Conservation (phyloP, 2,888 invertebrate genomes). For the Tetragonula carbonaria region DNA sequence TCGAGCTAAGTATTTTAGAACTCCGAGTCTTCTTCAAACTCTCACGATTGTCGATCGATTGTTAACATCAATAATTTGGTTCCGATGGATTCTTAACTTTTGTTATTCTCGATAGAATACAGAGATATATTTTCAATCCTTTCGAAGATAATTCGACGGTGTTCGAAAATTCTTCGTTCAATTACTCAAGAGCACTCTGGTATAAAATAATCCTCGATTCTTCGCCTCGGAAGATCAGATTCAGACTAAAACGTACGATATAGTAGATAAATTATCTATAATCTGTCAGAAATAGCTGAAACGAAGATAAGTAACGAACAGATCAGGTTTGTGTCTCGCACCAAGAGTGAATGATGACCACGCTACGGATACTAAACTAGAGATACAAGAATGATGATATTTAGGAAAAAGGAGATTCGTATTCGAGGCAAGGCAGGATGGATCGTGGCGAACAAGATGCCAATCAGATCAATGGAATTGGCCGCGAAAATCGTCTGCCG, state of each 20-base stretch:
- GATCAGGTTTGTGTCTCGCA: background rate
- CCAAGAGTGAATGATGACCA: background rate
- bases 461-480: slow-evolving; percentile 13
- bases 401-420: background rate
- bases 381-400: background rate
- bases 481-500: slow-evolving; percentile 44
- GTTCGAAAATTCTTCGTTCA: too few species aligned
- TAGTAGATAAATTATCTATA: background rate
- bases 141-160: too few species aligned
- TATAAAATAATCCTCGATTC: too few species aligned
- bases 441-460: background rate
- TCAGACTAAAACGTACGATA: background rate
- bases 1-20: too few species aligned
- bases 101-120: too few species aligned
- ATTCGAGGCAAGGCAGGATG: background rate
- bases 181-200: too few species aligned
- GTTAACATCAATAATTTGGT: too few species aligned
- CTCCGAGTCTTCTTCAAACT: too few species aligned
- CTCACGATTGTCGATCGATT: too few species aligned
- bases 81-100: too few species aligned
- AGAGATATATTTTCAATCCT: too few species aligned
- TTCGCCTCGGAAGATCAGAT: too few species aligned
- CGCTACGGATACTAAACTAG: background rate
- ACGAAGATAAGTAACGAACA: background rate
- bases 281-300: background rate